phyloP scores from a whole-genome alignment of 2,888 invertebrate genomes.

The Calliopum simillimum region DNA sequence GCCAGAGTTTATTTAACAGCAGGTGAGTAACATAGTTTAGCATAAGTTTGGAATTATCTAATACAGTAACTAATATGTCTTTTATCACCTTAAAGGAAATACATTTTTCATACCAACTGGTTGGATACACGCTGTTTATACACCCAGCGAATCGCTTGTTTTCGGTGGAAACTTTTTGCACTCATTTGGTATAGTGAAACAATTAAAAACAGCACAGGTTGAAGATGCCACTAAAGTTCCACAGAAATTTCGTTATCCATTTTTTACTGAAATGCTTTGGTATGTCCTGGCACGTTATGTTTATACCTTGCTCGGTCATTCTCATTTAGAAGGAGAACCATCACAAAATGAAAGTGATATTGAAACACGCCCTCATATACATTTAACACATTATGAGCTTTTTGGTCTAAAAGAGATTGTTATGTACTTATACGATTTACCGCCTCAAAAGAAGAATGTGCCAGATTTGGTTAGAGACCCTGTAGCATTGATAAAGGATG shows the following conservation, averaged over 20 bases:
- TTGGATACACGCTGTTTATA: slow-evolving; percentile 99
- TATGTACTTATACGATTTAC: slow-evolving; percentile 89
- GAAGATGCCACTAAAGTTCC: slow-evolving; percentile 97
- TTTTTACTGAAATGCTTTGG: slow-evolving; percentile 98
- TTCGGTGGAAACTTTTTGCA: slow-evolving; percentile 99
- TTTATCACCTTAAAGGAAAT: slow-evolving; percentile 66
- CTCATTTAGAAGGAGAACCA: slow-evolving; percentile 74
- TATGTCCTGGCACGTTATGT: slow-evolving; percentile 96
- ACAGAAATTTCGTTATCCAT: slow-evolving; percentile 97
- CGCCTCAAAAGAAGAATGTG: slow-evolving; percentile 90
- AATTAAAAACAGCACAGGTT: slow-evolving; percentile 93
- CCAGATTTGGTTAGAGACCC: slow-evolving; percentile 92
- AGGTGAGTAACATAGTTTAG: slow-evolving; percentile 58
- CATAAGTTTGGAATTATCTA: too few species aligned
- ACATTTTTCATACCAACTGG: slow-evolving; percentile 98
- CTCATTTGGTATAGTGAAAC: slow-evolving; percentile 95
- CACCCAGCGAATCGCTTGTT: slow-evolving; percentile 94
- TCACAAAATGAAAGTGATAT: slow-evolving; percentile 62
- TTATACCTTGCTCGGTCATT: slow-evolving; percentile 84
- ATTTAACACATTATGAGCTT: slow-evolving; percentile 83
- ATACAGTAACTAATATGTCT: not conserved
- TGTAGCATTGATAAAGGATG: slow-evolving; percentile 88
- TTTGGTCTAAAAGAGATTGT: slow-evolving; percentile 90
- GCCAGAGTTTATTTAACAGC: slow-evolving; percentile 82
- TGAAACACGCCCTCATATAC: slow-evolving; percentile 71